A percentile compares a stretch with the other conserved stretches of the same genome.
Conservation (phyloP, 2,113 vertebrate species). For the Onychorhynchus coronatus region DNA sequence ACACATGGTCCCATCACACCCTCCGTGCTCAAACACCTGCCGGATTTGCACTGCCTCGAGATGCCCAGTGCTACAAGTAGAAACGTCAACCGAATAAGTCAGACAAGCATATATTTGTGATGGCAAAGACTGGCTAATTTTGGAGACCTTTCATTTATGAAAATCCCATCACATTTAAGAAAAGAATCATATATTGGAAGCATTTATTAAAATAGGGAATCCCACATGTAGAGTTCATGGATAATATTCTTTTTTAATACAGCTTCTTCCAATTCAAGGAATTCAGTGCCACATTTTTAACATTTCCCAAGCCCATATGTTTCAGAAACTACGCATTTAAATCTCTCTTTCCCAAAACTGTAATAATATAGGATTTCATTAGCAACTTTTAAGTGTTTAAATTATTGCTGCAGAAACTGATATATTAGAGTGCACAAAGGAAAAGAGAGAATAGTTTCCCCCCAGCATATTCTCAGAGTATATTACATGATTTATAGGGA, state of each 20-base stretch:
- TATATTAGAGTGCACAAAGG: neutral
- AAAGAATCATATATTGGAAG: neutral
- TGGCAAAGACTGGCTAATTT: neutral
- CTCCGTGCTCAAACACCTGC: neutral
- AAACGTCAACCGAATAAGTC: neutral
- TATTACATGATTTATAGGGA: neutral
- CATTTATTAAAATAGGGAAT: neutral
- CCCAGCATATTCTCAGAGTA: neutral
- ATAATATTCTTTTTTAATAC: neutral
- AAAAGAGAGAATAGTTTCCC: neutral
- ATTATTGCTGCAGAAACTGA: conserved; percentile 6
- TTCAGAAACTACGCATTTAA: neutral
- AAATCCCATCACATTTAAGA: neutral
- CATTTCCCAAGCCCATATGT: neutral
- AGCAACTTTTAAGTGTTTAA: conserved; percentile 16
- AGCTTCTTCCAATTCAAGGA: neutral
- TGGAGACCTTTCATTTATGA: neutral
- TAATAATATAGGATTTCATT: conserved; percentile 21
- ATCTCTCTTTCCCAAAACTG: neutral
- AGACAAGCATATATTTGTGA: neutral
- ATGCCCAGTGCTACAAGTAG: neutral
- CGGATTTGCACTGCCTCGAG: neutral
- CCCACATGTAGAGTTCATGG: neutral
- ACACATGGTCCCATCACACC: neutral
- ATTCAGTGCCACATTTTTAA: neutral